Evolutionary conservation across 1,140 invertebrate genomes (phyloP).

Genomic region (Tetranychus cinnabarinus): DNA sequence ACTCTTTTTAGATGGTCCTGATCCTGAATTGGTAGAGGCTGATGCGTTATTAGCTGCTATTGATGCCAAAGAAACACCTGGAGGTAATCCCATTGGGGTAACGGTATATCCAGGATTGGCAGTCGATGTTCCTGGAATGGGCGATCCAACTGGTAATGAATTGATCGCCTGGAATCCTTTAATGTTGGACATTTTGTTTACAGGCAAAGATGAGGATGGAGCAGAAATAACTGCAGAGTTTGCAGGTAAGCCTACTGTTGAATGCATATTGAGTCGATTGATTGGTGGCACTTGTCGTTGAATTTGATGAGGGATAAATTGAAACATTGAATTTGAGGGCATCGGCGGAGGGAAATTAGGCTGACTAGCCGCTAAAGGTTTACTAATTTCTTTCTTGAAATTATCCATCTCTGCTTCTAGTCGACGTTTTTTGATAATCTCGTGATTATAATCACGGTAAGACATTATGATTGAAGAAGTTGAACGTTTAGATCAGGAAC

Average conservation of each 20-base stretch:
- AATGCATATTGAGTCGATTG: neutral
- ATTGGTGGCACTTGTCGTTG: slow-evolving; percentile 11
- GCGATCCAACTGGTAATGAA: neutral
- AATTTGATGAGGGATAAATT: slow-evolving; percentile 15
- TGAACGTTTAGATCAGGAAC: neutral
- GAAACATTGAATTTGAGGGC: neutral
- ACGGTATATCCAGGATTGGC: slow-evolving; percentile 1
- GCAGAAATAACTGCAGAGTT: slow-evolving; percentile 1
- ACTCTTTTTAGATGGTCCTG: slow-evolving; percentile 4
- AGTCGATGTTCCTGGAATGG: neutral
- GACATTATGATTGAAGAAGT: neutral
- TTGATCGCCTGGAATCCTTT: slow-evolving; percentile 2
- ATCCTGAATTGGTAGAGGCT: neutral
- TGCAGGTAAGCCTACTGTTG: neutral
- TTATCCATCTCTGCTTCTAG: slow-evolving; percentile 9
- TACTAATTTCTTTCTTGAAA: slow-evolving; percentile 5
- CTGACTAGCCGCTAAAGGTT: neutral
- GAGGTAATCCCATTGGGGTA: slow-evolving; percentile 5
- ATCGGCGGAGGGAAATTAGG: neutral
- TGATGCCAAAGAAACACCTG: neutral
- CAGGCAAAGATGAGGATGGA: neutral
- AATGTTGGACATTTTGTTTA: neutral
- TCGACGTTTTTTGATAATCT: neutral
- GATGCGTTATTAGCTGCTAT: neutral
- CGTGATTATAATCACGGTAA: neutral